Base-by-base conservation (phyloP, 2,797 vertebrate species). In the Phylloscopus collybita region DNA sequence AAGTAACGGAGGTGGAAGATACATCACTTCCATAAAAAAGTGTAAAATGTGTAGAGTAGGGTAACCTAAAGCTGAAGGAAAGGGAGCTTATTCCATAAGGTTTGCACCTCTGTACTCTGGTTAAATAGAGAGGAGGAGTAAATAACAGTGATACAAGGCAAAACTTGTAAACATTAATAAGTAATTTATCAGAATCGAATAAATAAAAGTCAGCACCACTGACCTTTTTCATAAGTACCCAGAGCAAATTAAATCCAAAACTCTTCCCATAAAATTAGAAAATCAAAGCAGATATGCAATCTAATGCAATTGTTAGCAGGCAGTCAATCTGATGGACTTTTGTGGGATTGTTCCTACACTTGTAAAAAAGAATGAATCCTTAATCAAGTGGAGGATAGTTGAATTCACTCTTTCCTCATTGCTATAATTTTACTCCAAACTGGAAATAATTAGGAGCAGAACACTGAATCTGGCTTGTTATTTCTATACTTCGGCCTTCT, bases 161-260 rank as follows among this genome's bases (percentile, higher is more conserved):
- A 92, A 86, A 17, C 10, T 62, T 73, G 21, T 51, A 25, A 22
- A 54, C 75, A 79, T 32, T 1, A 89, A 60, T 84, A 95, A 60
- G 38, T 65, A 87, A 79, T 82, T 94, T 95, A 30, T 66, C 53
- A 59, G 15, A 53, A 66, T 66, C 26, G 51, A 75, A 59, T 36
- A 75, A 85, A 66, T 54, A 90, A 83, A 88, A 62, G 30, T 32
- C 62, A 80, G 5, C 21, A 53, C 59, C 50, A 54, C 16, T 78
- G 70, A 74, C 34, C 30, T 51, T 80, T 91, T 85, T 65, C 49
- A 69, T 51, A 89, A 86, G n/a, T 80, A 84, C 19, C 20, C 21
- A 81, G 36, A 27, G 23, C 30, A 95, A 93, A 80, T 69, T 86
- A 79, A 96, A 80, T 79, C 11, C 20, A 86, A 84, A 88, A 6